These are phyloP conservation scores for Choristoneura rosaceana DNA, from an alignment of 2,888 invertebrate species.

Conservation along the genomic window DNA sequence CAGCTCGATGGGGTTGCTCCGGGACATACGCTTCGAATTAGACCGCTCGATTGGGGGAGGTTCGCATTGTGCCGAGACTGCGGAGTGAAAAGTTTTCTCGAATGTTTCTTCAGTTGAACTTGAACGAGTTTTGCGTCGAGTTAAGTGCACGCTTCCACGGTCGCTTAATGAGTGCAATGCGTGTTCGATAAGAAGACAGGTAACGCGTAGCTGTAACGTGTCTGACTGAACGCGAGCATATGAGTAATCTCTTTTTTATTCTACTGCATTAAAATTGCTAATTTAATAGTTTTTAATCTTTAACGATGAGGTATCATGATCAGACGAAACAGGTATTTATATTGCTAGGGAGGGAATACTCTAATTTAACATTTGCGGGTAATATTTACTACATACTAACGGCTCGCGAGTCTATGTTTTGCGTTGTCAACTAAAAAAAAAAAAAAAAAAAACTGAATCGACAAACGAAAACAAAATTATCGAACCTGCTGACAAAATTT, in stretches of 20 bases:
- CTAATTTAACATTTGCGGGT: too few relatives aligned
- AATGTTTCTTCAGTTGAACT: neutral
- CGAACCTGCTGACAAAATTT: too few relatives aligned
- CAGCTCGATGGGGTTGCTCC: conserved; percentile 2
- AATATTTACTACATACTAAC: too few relatives aligned
- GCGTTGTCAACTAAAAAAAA: too few relatives aligned
- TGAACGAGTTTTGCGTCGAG: neutral
- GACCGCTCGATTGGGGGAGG: conserved; percentile 22
- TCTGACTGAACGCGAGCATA: neutral
- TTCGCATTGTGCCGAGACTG: conserved; percentile 9
- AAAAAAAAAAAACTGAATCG: too few relatives aligned
- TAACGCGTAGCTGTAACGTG: neutral
- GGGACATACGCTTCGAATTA: conserved; percentile 31
- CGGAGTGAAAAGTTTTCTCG: conserved; percentile 1
- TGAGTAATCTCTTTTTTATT: neutral
- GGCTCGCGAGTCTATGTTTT: too few relatives aligned
- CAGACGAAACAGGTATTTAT: too few relatives aligned
- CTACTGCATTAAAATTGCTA: too few relatives aligned
- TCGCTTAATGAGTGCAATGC: neutral
- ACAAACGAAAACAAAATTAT: too few relatives aligned
- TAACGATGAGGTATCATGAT: too few relatives aligned
- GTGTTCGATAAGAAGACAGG: neutral
- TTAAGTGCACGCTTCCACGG: neutral
- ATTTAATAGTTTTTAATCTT: too few relatives aligned
- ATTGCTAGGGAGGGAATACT: too few relatives aligned